These are phyloP conservation scores for Macrosoma leucophasiata DNA, from an alignment of 2,888 invertebrate genomes.

Conservation along the genomic window DNA sequence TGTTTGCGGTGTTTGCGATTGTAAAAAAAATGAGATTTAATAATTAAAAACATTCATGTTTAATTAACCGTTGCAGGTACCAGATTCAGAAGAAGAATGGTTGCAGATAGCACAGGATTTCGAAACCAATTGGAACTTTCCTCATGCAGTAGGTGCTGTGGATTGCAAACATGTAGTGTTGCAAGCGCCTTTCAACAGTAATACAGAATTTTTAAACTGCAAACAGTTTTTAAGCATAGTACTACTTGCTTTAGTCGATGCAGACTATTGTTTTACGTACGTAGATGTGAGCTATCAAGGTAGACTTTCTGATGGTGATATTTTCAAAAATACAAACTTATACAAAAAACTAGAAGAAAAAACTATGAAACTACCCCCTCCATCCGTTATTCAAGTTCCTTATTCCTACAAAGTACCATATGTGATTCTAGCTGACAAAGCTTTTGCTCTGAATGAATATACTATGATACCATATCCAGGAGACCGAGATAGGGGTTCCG, in stretches of 20 bases:
- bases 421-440: conserved; percentile 27
- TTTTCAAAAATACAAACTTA: conserved; percentile 25
- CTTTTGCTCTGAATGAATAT: conserved; percentile 26
- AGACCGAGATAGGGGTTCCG: conserved; percentile 21
- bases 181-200: conserved; percentile 22
- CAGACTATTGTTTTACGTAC: conserved; percentile 24
- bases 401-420: conserved; percentile 27
- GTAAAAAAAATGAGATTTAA: too few relatives aligned
- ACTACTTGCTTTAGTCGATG: conserved; percentile 23
- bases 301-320: conserved; percentile 24
- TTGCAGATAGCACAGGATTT: conserved; percentile 24
- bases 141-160: conserved; percentile 10
- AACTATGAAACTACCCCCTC: conserved; percentile 19
- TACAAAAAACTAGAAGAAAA: conserved; percentile 22
- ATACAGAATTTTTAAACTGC: conserved; percentile 20
- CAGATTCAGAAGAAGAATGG: conserved; percentile 24
- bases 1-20: too few relatives aligned
- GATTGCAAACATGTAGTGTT: conserved; percentile 26
- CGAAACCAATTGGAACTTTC: conserved; percentile 27
- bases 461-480: conserved; percentile 28
- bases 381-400: conserved; percentile 28
- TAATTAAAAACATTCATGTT: too few relatives aligned
- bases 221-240: conserved; percentile 22
- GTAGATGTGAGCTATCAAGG: conserved; percentile 24
- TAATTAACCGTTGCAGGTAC: conserved; percentile 4